A percentile compares a stretch with the other conserved stretches of the same genome.
These are phyloP conservation scores for Drepana falcataria DNA, from an alignment of 2,888 invertebrate genomes.

Conservation along the genomic window DNA sequence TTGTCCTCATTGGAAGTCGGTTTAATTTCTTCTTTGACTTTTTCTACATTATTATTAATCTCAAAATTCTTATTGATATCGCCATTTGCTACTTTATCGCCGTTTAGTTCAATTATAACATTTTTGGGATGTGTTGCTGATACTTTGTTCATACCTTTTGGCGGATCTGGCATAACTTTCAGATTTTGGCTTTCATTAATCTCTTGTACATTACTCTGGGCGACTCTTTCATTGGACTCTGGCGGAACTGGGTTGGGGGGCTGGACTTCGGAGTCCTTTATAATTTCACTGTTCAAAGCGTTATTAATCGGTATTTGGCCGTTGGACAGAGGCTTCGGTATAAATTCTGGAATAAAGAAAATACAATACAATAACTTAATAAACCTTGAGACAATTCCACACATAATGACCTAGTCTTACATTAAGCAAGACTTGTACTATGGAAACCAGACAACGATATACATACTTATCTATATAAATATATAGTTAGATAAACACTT, in stretches of 20 bases:
- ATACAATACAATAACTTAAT: too few species aligned
- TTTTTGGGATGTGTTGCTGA: constrained; percentile 57
- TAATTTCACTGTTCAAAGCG: constrained; percentile 26
- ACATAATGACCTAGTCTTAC: too few species aligned
- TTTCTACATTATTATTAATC: constrained; percentile 14
- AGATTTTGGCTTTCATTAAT: constrained; percentile 43
- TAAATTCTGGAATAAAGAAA: not conserved
- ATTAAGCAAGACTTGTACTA: too few species aligned
- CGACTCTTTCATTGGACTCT: constrained; percentile 56
- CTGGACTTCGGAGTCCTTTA: constrained; percentile 62
- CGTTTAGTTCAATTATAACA: constrained; percentile 42
- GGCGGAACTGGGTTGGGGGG: constrained; percentile 72
- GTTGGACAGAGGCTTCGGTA: constrained; percentile 26
- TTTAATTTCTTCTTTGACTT: constrained; percentile 17
- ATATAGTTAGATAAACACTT: too few species aligned
- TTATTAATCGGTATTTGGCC: constrained; percentile 23
- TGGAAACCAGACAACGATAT: too few species aligned
- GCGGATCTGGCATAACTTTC: constrained; percentile 40
- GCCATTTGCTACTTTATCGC: constrained; percentile 36
- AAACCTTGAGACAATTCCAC: too few species aligned
- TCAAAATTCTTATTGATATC: constrained; percentile 11
- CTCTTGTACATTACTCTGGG: constrained; percentile 34
- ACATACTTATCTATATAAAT: too few species aligned
- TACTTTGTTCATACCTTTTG: constrained; percentile 35
- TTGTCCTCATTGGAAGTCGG: constrained; percentile 26